Base-by-base conservation (phyloP, 2,797 vertebrate species). In the Poecilia wingei region DNA sequence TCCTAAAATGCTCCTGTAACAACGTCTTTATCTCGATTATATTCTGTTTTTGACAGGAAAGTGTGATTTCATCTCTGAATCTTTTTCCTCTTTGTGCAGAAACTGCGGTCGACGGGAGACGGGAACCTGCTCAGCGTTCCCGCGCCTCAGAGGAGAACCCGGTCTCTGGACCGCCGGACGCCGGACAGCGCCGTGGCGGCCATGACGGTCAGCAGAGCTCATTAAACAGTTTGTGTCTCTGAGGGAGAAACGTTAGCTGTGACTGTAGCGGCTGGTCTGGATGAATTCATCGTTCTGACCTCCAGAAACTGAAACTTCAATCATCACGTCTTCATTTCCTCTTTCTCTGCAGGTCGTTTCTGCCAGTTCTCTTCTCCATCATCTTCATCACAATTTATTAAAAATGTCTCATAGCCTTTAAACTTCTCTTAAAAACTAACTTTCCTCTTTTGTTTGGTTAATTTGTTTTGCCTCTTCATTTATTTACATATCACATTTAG, bases 131-230 rank as follows among this genome's bases (percentile, higher is more conserved):
- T 90, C 55, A 7, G 22, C 1, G 80, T 74, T 0, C 76, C 85
- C 12, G 75, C 72, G 18, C 81, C 82, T 7, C 91, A 86, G 72
- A 91, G 92, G 64, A 86, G 92, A 84, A n/a, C 88, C 76, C 87
- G 70, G 74, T 95, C 94, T 79, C 85, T 94, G 84, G 94, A 95
- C 80, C 84, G 84, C 81, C 86, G 91, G 78, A 89, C 90, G 0
- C 85, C 91, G 0, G 94, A 94, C 77, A 87, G 49, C 49, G 18
- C 49, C 49, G 0, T 8, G 49, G 49, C 83, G 0, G 55, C 88
- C 76, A 95, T 89, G 82, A 94, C 91, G 18, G 94, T 95, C 55
- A 88, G 93, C 22, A 47, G 39, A 45, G 28, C n/a, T 31, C 43
- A 45, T 13, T 1, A 41, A 39, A 12, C 57, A 12, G 9, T 22